These are phyloP conservation scores for Monoplex corrugatus DNA, from an alignment of 2,888 invertebrate species.

Conservation along the genomic window DNA sequence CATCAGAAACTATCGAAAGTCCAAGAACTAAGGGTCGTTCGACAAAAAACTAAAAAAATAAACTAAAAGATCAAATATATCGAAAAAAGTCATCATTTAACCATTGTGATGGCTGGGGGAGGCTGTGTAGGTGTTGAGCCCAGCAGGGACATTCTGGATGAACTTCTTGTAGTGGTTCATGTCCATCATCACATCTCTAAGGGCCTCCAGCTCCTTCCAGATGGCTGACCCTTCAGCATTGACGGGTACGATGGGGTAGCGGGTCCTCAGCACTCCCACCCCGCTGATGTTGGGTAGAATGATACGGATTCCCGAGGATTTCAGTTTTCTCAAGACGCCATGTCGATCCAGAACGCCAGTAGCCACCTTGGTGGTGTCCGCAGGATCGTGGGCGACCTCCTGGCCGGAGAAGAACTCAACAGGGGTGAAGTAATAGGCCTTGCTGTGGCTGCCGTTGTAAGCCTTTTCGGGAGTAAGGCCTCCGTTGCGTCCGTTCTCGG, in stretches of 20 bases:
- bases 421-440: constrained; percentile 63
- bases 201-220: constrained; percentile 68
- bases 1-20: background rate
- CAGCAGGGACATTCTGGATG: background rate
- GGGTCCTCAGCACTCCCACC: constrained; percentile 67
- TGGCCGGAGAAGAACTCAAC: constrained; percentile 63
- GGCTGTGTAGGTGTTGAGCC: constrained; percentile 18
- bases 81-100: too few species aligned
- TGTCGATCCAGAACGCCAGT: constrained; percentile 53
- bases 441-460: constrained; percentile 62
- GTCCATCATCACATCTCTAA: constrained; percentile 48
- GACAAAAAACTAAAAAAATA: too few species aligned
- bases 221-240: constrained; percentile 68
- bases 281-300: constrained; percentile 63
- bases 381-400: constrained; percentile 58
- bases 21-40: too few species aligned
- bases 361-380: constrained; percentile 62
- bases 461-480: constrained; percentile 56
- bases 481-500: constrained; percentile 50
- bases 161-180: background rate
- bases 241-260: constrained; percentile 73
- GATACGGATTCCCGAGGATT: constrained; percentile 54
- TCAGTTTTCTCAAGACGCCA: constrained; percentile 52
- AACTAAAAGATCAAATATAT: background rate
- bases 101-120: background rate